Percentiles rank a stretch among this genome's conserved stretches.
Conservation (phyloP, 2,113 vertebrate genomes). For the Phyllostomus discolor region DNA sequence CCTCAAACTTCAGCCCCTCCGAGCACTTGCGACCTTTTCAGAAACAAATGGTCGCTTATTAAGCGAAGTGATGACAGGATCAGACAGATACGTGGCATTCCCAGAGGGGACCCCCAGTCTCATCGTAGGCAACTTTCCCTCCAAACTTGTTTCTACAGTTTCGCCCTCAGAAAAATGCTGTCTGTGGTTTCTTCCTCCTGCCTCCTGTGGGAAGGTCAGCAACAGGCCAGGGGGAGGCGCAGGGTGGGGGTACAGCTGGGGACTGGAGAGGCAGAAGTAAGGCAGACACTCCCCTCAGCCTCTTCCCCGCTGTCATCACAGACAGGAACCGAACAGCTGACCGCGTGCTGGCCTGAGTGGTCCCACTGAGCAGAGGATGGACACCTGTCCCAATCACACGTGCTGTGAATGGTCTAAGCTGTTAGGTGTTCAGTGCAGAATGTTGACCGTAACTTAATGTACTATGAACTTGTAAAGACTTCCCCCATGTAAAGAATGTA, state of each 20-base stretch:
- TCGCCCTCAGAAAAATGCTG: background rate
- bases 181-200: background rate
- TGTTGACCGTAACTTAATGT: conserved; percentile 65
- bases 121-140: background rate
- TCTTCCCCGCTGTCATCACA: background rate
- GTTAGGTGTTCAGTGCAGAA: conserved; percentile 63
- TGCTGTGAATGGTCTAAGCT: conserved; percentile 26
- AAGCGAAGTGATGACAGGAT: background rate
- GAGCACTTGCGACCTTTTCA: background rate
- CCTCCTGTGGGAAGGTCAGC: background rate
- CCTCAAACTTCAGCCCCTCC: background rate
- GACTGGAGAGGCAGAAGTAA: background rate
- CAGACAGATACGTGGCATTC: background rate
- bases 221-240: background rate
- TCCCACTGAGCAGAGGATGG: fast-evolving
- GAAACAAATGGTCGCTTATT: background rate
- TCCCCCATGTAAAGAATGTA: conserved; percentile 73
- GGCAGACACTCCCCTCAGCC: conserved; percentile 35
- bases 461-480: conserved; percentile 70
- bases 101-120: background rate
- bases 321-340: background rate
- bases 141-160: background rate
- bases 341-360: background rate
- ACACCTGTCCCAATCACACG: conserved; percentile 19
- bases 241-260: too few species aligned